These are phyloP conservation scores for Sebastes variabilis DNA, from an alignment of 2,797 vertebrate species.

Conservation along the genomic window DNA sequence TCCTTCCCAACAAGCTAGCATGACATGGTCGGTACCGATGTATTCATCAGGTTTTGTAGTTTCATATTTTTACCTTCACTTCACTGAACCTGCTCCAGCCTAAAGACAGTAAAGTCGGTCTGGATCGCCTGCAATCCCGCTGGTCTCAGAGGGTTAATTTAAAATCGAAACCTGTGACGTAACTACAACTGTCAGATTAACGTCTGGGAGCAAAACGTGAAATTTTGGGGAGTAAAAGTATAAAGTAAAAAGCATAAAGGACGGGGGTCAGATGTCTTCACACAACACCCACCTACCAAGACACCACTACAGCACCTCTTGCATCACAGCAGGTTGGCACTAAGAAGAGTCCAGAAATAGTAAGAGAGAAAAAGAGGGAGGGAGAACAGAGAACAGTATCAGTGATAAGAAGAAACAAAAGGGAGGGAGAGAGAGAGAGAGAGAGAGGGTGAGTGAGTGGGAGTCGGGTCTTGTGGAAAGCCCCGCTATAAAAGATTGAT, in stretches of 20 bases:
- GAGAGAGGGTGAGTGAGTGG: slow-evolving; percentile 1
- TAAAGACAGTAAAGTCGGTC: too few species aligned
- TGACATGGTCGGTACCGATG: too few species aligned
- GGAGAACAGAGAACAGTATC: background rate
- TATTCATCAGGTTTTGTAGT: too few species aligned
- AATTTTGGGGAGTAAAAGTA: background rate
- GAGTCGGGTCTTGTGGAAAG: slow-evolving; percentile 32
- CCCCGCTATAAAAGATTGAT: slow-evolving; percentile 47
- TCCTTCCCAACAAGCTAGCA: too few species aligned
- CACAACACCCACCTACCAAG: background rate
- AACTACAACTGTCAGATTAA: background rate
- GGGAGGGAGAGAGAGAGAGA: background rate
- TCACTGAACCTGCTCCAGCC: too few species aligned
- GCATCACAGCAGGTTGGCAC: background rate
- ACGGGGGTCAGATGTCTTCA: background rate
- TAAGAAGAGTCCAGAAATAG: background rate
- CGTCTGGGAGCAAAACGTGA: background rate
- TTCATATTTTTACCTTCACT: too few species aligned
- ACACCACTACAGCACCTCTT: background rate
- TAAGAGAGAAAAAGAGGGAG: background rate
- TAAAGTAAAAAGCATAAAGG: background rate
- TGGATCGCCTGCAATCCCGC: too few species aligned
- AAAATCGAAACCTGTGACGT: background rate
- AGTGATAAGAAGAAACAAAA: background rate
- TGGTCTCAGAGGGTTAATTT: background rate